Percentiles rank a stretch among this genome's conserved stretches.
phyloP scores from a whole-genome alignment of 2,797 vertebrate species.

The Ctenopoma multispine region DNA sequence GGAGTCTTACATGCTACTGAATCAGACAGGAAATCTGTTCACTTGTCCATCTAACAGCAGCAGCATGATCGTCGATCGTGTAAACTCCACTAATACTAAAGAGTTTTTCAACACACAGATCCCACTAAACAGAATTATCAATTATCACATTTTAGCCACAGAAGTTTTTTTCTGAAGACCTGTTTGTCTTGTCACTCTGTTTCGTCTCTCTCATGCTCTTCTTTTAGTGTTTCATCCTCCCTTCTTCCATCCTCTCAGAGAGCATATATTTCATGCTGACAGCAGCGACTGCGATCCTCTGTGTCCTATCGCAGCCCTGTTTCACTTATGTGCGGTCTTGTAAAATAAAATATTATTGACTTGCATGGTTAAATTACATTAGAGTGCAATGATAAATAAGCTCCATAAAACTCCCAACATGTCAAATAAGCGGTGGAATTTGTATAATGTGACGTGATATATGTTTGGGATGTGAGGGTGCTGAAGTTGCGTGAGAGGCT shows the following conservation, averaged over 20 bases:
- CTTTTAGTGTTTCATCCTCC: constrained; percentile 27
- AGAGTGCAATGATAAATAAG: constrained; percentile 55
- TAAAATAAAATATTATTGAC: constrained; percentile 70
- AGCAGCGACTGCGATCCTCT: constrained; percentile 47
- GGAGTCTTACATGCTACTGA: background rate
- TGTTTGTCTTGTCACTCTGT: constrained; percentile 41
- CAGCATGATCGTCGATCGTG: constrained; percentile 16
- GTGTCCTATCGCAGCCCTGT: constrained; percentile 48
- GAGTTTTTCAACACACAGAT: constrained; percentile 7
- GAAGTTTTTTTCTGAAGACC: constrained; percentile 17
- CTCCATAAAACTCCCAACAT: constrained; percentile 62
- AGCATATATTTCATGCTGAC: constrained; percentile 58
- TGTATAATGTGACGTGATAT: constrained; percentile 66
- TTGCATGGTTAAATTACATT: constrained; percentile 53
- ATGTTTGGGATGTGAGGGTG: constrained; percentile 18
- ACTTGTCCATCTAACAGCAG: background rate
- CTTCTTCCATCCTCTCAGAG: constrained; percentile 7
- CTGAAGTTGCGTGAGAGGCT: constrained; percentile 18
- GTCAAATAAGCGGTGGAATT: constrained; percentile 59
- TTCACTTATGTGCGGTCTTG: constrained; percentile 43
- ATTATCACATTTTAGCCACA: constrained; percentile 9
- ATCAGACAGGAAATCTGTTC: constrained; percentile 13
- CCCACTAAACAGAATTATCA: constrained; percentile 1
- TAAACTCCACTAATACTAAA: constrained; percentile 20
- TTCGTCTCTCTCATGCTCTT: constrained; percentile 4